Evolutionary conservation across 2,113 vertebrate genomes (phyloP).

Genomic region (Prionailurus bengalensis): DNA sequence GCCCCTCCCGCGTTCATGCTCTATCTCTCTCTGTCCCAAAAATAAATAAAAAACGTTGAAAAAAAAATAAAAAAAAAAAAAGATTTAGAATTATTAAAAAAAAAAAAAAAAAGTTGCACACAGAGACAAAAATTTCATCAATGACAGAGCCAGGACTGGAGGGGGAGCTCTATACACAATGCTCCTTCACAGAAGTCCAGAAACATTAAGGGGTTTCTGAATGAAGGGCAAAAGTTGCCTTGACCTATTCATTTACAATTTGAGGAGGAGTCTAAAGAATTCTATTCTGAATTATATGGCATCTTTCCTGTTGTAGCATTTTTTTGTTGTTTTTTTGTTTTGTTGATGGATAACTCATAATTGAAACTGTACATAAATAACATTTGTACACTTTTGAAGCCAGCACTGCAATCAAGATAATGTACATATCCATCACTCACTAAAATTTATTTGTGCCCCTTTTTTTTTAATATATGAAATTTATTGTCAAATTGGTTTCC

Average conservation of each 20-base stretch:
- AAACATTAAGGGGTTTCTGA: neutral
- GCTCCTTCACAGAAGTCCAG: neutral
- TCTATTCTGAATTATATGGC: neutral
- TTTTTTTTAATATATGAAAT: too few relatives aligned
- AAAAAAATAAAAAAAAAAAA: too few relatives aligned
- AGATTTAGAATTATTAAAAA: too few relatives aligned
- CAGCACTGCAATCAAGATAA: neutral
- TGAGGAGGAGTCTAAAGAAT: neutral
- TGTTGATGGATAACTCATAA: neutral
- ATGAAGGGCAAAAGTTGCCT: neutral
- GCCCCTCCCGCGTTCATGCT: too few relatives aligned
- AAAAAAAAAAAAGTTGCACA: neutral
- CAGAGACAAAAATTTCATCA: neutral
- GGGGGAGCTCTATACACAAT: neutral
- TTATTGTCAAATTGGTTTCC: too few relatives aligned
- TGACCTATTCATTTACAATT: neutral
- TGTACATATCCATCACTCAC: neutral
- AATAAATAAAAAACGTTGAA: too few relatives aligned
- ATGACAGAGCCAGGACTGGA: neutral
- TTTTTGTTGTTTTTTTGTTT: neutral
- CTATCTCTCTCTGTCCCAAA: too few relatives aligned
- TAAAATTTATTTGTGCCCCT: neutral
- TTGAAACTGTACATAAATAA: neutral
- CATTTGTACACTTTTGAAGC: neutral
- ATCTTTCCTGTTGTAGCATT: neutral